Conservation (phyloP, 2,888 invertebrate species). For the Seladonia tumulorum region DNA sequence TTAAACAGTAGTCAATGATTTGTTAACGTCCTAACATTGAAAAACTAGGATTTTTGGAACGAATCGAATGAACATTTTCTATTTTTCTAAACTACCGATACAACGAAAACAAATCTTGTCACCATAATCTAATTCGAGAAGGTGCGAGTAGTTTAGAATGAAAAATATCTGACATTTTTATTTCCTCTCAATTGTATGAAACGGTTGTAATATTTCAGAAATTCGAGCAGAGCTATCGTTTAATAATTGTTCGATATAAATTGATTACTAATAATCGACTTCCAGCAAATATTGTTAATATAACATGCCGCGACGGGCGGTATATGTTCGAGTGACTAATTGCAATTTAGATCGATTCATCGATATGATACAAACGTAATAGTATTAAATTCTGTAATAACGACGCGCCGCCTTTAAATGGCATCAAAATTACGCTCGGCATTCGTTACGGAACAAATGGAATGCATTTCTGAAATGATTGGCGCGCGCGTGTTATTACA, state of each 20-base stretch:
- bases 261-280: slow-evolving; percentile 57
- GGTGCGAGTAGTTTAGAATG: not conserved
- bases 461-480: slow-evolving; percentile 36
- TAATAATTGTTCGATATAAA: slow-evolving; percentile 32
- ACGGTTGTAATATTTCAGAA: not conserved
- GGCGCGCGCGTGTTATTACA: slow-evolving; percentile 10
- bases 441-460: slow-evolving; percentile 33
- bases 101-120: not conserved
- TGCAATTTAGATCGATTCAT: slow-evolving; percentile 63
- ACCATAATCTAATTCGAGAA: not conserved
- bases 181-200: no score
- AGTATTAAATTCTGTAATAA: slow-evolving; percentile 51
- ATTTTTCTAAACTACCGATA: no score
- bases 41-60: no score
- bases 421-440: slow-evolving; percentile 33
- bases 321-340: slow-evolving; percentile 45
- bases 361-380: slow-evolving; percentile 27
- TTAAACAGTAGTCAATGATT: no score
- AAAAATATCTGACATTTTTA: not conserved
- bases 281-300: slow-evolving; percentile 54
- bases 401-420: slow-evolving; percentile 19
- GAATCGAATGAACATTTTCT: no score
- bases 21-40: no score
- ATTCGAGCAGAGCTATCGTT: not conserved
- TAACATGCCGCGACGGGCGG: slow-evolving; percentile 55